A percentile compares a stretch with the other conserved stretches of the same genome.
These are phyloP conservation scores for Tragelaphus strepsiceros DNA, from an alignment of 2,113 vertebrate genomes.

Conservation along the genomic window DNA sequence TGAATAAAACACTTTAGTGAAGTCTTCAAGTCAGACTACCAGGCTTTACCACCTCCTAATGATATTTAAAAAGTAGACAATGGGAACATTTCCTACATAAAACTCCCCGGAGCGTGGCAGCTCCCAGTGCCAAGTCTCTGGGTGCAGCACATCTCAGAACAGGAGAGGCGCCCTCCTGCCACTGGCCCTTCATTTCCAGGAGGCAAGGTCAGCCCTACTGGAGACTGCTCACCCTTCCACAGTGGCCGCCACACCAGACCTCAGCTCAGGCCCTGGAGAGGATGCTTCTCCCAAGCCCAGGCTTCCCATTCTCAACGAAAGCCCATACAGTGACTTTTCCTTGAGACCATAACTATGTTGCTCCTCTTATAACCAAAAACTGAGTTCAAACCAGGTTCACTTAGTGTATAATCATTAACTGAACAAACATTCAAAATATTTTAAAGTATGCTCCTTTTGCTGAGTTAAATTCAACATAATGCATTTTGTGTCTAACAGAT, in stretches of 20 bases:
- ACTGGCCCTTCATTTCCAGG: rapidly evolving
- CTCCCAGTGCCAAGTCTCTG: not conserved
- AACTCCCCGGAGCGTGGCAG: not conserved
- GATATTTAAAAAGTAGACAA: not conserved
- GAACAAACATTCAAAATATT: not conserved
- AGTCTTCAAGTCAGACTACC: not conserved
- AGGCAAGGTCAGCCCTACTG: too few species aligned
- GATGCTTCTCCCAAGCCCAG: not conserved
- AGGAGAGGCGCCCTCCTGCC: not conserved
- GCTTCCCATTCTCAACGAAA: not conserved
- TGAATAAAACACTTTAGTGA: not conserved
- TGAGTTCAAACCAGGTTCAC: not conserved
- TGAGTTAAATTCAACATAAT: not conserved
- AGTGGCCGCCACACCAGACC: not conserved
- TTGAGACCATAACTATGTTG: not conserved
- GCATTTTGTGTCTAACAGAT: not conserved
- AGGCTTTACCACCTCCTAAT: not conserved
- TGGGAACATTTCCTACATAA: not conserved
- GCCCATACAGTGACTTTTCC: not conserved
- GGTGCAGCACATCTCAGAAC: not conserved
- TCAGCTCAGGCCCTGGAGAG: not conserved
- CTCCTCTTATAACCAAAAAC: not conserved
- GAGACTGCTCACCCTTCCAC: not conserved
- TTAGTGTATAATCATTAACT: not conserved
- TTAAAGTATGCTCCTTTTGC: not conserved